These are phyloP conservation scores for Microtus oregoni DNA, from an alignment of 2,113 vertebrate genomes.

Conservation along the genomic window DNA sequence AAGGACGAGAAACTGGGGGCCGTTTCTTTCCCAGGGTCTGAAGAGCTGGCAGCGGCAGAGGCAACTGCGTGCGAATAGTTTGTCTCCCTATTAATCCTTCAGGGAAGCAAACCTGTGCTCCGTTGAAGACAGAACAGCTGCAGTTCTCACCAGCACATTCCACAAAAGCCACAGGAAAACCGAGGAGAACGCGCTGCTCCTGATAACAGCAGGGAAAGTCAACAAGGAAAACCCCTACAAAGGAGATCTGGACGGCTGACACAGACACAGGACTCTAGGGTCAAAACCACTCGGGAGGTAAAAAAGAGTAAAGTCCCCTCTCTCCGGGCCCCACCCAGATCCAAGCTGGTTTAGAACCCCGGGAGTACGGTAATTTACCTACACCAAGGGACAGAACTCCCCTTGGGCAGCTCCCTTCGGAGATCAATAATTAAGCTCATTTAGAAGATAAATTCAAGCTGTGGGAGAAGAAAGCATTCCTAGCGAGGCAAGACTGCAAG, in stretches of 20 bases:
- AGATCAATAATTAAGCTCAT: slow-evolving; percentile 31
- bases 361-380: background rate
- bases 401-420: background rate
- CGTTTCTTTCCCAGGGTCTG: slow-evolving; percentile 36
- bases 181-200: slow-evolving; percentile 9
- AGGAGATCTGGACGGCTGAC: background rate
- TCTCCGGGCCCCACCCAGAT: background rate
- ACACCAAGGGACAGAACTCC: background rate
- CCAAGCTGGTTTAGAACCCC: background rate
- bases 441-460: slow-evolving; percentile 1
- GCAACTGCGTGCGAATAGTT: slow-evolving; percentile 78
- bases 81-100: slow-evolving; percentile 68
- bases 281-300: background rate
- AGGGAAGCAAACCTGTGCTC: slow-evolving; percentile 67
- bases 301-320: background rate
- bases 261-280: background rate
- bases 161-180: slow-evolving; percentile 62
- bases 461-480: background rate
- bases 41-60: slow-evolving; percentile 29
- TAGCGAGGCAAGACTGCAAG: background rate
- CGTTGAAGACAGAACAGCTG: slow-evolving; percentile 73
- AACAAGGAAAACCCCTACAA: slow-evolving; percentile 29
- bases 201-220: background rate
- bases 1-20: slow-evolving; percentile 8
- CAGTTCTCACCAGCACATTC: slow-evolving; percentile 60